These are phyloP conservation scores for Takifugu bimaculatus DNA, from an alignment of 2,113 vertebrate genomes.

Conservation along the genomic window DNA sequence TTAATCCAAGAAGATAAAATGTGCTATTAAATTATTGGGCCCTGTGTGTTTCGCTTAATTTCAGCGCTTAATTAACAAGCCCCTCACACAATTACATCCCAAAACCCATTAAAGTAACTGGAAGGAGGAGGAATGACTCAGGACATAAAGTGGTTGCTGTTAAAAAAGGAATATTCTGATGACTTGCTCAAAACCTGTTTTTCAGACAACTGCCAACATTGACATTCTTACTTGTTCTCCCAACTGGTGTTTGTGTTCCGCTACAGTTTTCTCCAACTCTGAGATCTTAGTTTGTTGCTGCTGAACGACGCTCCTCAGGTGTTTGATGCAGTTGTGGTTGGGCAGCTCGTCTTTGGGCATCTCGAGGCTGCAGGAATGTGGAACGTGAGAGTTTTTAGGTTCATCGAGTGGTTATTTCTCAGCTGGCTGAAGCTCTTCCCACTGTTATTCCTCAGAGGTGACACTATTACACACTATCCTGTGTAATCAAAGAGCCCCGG, in stretches of 20 bases:
- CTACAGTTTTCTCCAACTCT: conserved; percentile 90
- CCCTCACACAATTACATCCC: background rate
- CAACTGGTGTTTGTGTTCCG: conserved; percentile 93
- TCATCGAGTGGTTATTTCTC: background rate
- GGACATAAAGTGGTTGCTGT: background rate
- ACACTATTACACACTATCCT: no score
- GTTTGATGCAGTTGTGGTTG: conserved; percentile 96
- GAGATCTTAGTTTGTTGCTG: conserved; percentile 91
- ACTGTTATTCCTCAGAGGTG: no score
- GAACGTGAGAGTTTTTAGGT: background rate
- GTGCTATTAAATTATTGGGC: background rate
- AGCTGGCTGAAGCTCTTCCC: no score
- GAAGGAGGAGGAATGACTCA: no score
- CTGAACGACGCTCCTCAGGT: conserved; percentile 88
- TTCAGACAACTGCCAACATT: background rate
- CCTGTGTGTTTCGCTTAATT: background rate
- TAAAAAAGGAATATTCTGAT: background rate
- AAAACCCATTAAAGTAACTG: no score
- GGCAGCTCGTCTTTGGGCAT: conserved; percentile 97
- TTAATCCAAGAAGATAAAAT: no score
- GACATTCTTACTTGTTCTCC: conserved; percentile 85
- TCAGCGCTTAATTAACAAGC: background rate
- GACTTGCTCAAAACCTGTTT: background rate
- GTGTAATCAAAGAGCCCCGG: no score
- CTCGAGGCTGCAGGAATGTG: conserved; percentile 78